Base-by-base conservation (phyloP, 2,797 vertebrate genomes). In the Leuciscus waleckii region DNA sequence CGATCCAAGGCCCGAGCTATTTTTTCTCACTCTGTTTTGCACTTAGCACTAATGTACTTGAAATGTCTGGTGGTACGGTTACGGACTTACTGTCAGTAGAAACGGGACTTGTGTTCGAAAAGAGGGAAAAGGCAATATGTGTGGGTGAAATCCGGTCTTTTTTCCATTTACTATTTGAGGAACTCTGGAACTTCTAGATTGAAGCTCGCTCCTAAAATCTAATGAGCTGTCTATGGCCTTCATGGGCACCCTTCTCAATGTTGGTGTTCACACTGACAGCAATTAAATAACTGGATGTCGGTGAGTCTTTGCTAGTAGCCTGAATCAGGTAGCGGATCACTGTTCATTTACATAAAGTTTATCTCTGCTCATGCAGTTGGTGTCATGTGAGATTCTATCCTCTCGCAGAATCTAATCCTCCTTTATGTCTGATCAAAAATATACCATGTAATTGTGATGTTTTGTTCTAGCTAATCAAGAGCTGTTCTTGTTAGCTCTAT, bases 1-100 rank as follows among this genome's bases (percentile, higher is more conserved):
- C 56, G 82, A 86, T 77, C 10, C 71, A 65, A 54, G 49, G 46
- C 75, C 43, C 1, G 16, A 67, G 79, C 67, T 35, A 81, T 69
- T 54, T 85, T 79, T 56, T 65, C 51, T 84, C 83, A 75, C 71
- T 35, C 1, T 75, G 65, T 68, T 81, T 32, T 74, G 41, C 54
- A 83, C 41, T 65, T 63, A n/a, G 21, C 13, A 3, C 58, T 75
- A 83, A 75, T 75, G 71, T 67, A 65, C 58, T 75, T 79, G 63
- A 79, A 79, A 78, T 68, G 51, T 68, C 43, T 76, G 61, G n/a
- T 7, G 14, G 49, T 61, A 85, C 46, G 16, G 39, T 56, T 46
- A 51, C 67, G n/a, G 37, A 79, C 26, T 61, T 79, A 35, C 35
- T 70, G 83, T 46, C 81, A 74, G n/a, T 21, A 32, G 10, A 11